These are phyloP conservation scores for Lasioglossum leucozonium DNA, from an alignment of 2,888 invertebrate species.

Conservation along the genomic window DNA sequence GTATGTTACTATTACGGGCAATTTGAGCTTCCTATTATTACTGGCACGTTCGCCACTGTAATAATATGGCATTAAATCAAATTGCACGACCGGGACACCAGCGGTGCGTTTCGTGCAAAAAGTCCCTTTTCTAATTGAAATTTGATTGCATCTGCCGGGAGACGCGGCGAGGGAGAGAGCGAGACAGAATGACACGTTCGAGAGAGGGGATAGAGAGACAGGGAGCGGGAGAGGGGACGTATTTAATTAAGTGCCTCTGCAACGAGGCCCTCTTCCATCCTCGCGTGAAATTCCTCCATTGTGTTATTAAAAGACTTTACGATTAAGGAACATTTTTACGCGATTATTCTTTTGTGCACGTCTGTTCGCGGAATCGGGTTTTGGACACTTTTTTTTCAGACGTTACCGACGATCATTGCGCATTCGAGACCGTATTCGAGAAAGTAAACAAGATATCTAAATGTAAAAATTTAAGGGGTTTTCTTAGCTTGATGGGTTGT, in stretches of 20 bases:
- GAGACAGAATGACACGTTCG: not conserved
- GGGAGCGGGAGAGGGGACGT: slow-evolving; percentile 10
- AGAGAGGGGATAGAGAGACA: not conserved
- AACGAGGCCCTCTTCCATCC: slow-evolving; percentile 46
- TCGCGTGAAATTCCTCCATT: slow-evolving; percentile 59
- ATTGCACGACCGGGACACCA: slow-evolving; percentile 54
- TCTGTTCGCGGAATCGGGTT: slow-evolving; percentile 18
- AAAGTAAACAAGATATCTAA: not conserved
- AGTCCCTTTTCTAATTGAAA: slow-evolving; percentile 62
- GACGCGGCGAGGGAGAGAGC: not conserved
- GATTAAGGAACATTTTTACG: slow-evolving; percentile 58
- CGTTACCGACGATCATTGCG: not conserved
- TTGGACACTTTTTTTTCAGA: not conserved
- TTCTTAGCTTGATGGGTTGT: not conserved
- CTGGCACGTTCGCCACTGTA: slow-evolving; percentile 56
- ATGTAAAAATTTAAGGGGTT: not conserved
- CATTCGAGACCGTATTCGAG: not conserved
- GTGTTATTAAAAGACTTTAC: slow-evolving; percentile 59
- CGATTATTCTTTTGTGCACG: slow-evolving; percentile 52
- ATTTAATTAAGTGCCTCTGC: slow-evolving; percentile 58
- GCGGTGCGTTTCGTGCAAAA: slow-evolving; percentile 54
- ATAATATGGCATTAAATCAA: slow-evolving; percentile 61
- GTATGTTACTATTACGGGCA: slow-evolving; percentile 59
- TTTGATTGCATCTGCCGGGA: slow-evolving; percentile 55
- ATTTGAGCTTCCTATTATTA: slow-evolving; percentile 62